phyloP scores from a whole-genome alignment of 2,797 vertebrate genomes.

The Glyptemys insculpta region DNA sequence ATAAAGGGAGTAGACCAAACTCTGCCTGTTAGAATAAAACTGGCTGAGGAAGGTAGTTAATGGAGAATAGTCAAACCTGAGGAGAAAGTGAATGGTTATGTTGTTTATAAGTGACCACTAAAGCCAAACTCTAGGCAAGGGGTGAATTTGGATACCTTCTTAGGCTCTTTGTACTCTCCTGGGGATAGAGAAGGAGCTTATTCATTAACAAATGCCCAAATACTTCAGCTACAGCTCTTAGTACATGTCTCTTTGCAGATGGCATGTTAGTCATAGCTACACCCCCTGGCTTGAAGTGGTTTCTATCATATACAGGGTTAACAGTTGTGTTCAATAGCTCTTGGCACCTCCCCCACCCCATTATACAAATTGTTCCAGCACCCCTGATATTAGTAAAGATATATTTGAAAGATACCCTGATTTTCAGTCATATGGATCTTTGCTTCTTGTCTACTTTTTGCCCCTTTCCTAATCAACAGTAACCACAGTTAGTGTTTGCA shows the following conservation, averaged over 20 bases:
- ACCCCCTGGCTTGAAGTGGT: too few species aligned
- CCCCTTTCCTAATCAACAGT: background rate
- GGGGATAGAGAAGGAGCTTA: background rate
- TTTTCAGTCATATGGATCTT: background rate
- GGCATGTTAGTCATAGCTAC: background rate
- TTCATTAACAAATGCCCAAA: background rate
- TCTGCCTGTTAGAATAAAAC: background rate
- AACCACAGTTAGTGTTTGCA: background rate
- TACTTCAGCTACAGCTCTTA: background rate
- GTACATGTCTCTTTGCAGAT: background rate
- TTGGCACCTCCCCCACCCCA: too few species aligned
- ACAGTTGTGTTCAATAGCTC: too few species aligned
- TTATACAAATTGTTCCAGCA: too few species aligned
- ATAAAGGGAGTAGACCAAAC: background rate
- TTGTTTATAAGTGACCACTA: background rate
- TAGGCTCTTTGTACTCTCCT: background rate
- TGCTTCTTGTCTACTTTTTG: background rate
- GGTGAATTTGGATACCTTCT: background rate
- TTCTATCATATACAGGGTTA: too few species aligned
- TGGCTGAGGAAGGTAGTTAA: background rate
- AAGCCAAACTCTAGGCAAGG: background rate
- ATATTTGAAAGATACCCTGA: background rate
- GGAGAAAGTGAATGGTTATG: background rate
- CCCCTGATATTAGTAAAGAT: background rate
- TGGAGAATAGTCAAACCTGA: background rate